Conservation (phyloP, 2,888 invertebrate genomes). For the Nomada flava region DNA sequence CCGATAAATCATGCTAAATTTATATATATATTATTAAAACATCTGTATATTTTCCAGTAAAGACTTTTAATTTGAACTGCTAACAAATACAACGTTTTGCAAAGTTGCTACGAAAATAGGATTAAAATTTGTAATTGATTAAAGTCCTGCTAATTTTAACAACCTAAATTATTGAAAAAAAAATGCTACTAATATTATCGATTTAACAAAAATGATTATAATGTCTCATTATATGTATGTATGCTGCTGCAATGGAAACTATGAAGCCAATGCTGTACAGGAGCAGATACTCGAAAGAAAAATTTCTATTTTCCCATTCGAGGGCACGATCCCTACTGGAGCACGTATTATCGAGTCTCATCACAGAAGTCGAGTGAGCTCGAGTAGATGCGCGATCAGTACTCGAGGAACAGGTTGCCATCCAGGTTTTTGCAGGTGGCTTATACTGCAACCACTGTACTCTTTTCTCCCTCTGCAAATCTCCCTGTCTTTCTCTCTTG, state of each 20-base stretch:
- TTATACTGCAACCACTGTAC: constrained; percentile 71
- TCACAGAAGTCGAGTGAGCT: constrained; percentile 60
- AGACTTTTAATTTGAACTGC: too few species aligned
- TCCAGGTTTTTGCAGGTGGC: constrained; percentile 75
- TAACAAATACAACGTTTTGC: too few species aligned
- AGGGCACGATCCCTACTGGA: constrained; percentile 45
- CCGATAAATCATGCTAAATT: not conserved
- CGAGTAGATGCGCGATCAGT: constrained; percentile 63
- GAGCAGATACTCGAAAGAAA: constrained; percentile 33
- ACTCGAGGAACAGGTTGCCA: constrained; percentile 72
- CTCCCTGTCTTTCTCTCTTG: constrained; percentile 1
- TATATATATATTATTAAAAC: not conserved
- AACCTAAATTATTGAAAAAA: too few species aligned
- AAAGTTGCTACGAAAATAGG: too few species aligned
- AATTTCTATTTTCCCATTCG: constrained; percentile 51
- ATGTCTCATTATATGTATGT: not conserved
- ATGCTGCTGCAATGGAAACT: constrained; percentile 15
- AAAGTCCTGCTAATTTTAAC: too few species aligned
- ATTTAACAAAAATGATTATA: constrained; percentile 13
- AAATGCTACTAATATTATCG: not conserved
- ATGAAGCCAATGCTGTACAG: constrained; percentile 17
- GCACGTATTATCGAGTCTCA: constrained; percentile 69
- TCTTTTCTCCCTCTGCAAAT: constrained; percentile 1
- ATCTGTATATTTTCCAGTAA: not conserved
- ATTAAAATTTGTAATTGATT: too few species aligned